Conservation (phyloP, 1,140 invertebrate genomes). For the Anastrepha obliqua region DNA sequence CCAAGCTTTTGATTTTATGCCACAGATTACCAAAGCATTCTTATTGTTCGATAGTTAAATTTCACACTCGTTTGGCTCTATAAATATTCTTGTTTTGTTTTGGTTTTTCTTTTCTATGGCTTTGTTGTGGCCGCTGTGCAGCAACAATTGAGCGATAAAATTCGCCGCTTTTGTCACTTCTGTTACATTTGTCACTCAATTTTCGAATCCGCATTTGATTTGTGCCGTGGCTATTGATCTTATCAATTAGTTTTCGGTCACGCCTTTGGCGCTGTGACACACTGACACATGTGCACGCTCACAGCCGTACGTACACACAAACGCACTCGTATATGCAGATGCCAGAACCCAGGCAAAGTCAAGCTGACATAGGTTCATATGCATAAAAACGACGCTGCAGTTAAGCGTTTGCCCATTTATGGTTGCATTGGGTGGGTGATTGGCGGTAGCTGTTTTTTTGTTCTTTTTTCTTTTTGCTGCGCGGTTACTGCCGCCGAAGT, state of each 20-base stretch:
- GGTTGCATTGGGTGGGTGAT: constrained; percentile 42
- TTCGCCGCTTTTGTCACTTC: constrained; percentile 50
- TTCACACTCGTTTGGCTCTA: neutral
- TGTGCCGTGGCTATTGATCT: constrained; percentile 39
- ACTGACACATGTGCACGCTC: neutral
- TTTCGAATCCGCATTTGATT: constrained; percentile 25
- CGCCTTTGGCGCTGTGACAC: neutral
- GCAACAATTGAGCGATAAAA: constrained; percentile 42
- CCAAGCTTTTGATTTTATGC: neutral
- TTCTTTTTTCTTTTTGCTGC: neutral
- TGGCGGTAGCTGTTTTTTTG: neutral
- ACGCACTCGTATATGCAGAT: neutral
- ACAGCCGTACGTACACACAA: neutral
- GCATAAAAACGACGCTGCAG: constrained; percentile 8
- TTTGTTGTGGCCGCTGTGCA: neutral
- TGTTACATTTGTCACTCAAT: constrained; percentile 36
- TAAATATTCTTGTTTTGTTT: neutral
- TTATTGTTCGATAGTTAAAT: neutral
- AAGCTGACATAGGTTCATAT: constrained; percentile 15
- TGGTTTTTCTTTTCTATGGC: neutral
- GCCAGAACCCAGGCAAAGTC: neutral
- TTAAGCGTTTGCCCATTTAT: constrained; percentile 36
- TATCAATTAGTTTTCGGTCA: constrained; percentile 46
- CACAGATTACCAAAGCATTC: neutral
- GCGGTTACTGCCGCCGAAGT: neutral